Evolutionary conservation across 2,888 invertebrate species (phyloP), one percentile per base, ranked within the genome.

Genomic region (Spilosoma lubricipeda): DNA sequence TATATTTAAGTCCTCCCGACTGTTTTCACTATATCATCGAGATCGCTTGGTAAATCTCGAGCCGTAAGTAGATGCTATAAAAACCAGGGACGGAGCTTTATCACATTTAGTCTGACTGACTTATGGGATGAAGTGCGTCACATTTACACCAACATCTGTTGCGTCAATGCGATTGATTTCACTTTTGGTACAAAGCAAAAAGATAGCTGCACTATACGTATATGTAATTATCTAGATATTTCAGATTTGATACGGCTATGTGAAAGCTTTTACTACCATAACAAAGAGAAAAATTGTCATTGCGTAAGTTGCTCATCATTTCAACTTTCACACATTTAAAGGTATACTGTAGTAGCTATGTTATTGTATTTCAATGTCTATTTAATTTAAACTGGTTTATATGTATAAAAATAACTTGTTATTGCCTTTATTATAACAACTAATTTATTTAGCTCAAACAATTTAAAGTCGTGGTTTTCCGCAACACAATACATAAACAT

Each of bases 1-100:
- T 95, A 95, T 93, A 95, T 95, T 93, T 95, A 95, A 94, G 90
- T 87, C 87, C 89, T 88, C 91, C 89, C 90, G 85, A 86, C 90
- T 85, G 89, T 89, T 88, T 89, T 88, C 89, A 86, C 88, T 88
- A 89, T 88, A 90, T 89, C 89, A 87, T 88, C 86, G 85, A 85
- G 87, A 88, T 88, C 87, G 85, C 78, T 83, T 87, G 86, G 88
- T 87, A 85, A 89, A 86, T 86, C 85, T 87, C 82, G 81, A 87
- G 78, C 85, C 84, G 82, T 80, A 84, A 85, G 85, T 85, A 80
- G 80, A 78, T 76, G 79, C 79, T 72, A 79, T 84, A 85, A 81
- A 85, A 82, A 80, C 72, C 65, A 56, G 67, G 73, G 74, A 75
- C 59, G 68, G 67, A 65, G 64, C 66, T 82, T 71, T 67, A 76